Base-by-base conservation (phyloP, 2,113 vertebrate species). In the Nibea coibor region DNA sequence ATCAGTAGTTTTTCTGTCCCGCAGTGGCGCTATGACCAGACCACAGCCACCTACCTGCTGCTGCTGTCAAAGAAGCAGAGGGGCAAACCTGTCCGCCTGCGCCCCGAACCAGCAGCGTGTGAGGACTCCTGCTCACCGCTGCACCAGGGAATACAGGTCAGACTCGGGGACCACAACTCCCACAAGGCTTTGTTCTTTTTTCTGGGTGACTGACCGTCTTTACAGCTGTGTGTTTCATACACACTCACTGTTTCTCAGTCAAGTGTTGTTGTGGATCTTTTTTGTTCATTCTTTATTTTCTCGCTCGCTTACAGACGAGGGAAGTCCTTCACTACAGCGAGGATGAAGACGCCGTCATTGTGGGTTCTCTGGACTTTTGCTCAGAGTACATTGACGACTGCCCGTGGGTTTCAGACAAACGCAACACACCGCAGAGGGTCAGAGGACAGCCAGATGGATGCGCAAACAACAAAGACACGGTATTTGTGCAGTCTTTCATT, bases 21-120 rank as follows among this genome's bases (percentile, higher is more conserved):
- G 31, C 75, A 98, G 98, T 98, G 98, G 97, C 95, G 91, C 16
- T 99, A 98, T 8, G 97, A 99, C 88, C 95, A 97, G 9, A 93
- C 95, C 64, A 96, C 97, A 31, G 97, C 96, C 64, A 97, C 94
- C 0, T 99, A 99, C 85, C 94, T 99, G 73, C 92, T 99, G 89
- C 97, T 99, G 86, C 94, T 96, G 15, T 93, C 96, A 66, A 97
- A 96, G 94, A 99, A 99, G 92, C 86, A 90, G 88, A 95, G 84
- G 19, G 97, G 97, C 53, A 97, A 95, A 58, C 93, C 93, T 9
- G 89, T 97, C 75, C 93, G 93, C n/a, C 92, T 99, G 62, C 72
- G 90, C 71, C 85, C 82, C 0, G 42, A 89, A 62, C 65, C 45
- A 31, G 39, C 50, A 10, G 70, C n/a, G 39, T 89, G 71, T 39